Evolutionary conservation across 2,888 invertebrate species (phyloP), one percentile per base, ranked within the genome.

Genomic region (Pterostichus madidus): DNA sequence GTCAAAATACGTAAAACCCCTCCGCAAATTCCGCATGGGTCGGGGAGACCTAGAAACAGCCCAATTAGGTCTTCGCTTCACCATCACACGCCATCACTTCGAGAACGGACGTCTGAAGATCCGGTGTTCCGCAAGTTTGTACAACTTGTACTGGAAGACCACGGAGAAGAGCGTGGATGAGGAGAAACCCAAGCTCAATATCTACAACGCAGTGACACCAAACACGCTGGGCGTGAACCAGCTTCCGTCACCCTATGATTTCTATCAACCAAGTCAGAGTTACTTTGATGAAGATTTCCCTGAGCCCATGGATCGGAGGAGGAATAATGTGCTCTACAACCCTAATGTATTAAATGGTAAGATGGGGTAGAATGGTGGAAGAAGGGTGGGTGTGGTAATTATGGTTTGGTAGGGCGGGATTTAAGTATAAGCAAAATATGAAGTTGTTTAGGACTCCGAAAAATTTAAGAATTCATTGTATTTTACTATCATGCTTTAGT

Each of bases 71-170:
- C 85, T 90, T 52, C 87, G 88, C 52, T 85, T 89, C 84, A 86
- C 86, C 80, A 86, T 90, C 46, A 86, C 84, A 44, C 87, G 88
- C 84, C 86, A 88, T 24, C 85, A 88, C 49, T 88, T 89, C 85
- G 84, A 87, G 8, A 86, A 87, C 52, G 89, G 88, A 64, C 87
- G 88, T 81, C 84, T 90, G 84, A 89, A 92, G 90, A 90, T 94
- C 56, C 92, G 94, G 1, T 94, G 94, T 89, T 92, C 92, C 84
- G 94, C 94, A 0, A 92, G 92, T 84, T 91, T 94, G 86, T 92
- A 93, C 87, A 91, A 93, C 86, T 90, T 94, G 68, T 94, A 94
- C 88, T 93, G 93, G 91, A 92, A 93, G 88, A 93, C 93, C 86
- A 93, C 93, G 6, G 94, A 94, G 88, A 93, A 93, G 86, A 93